These are phyloP conservation scores for Triplophysa dalaica DNA, from an alignment of 2,113 vertebrate species.

Conservation along the genomic window DNA sequence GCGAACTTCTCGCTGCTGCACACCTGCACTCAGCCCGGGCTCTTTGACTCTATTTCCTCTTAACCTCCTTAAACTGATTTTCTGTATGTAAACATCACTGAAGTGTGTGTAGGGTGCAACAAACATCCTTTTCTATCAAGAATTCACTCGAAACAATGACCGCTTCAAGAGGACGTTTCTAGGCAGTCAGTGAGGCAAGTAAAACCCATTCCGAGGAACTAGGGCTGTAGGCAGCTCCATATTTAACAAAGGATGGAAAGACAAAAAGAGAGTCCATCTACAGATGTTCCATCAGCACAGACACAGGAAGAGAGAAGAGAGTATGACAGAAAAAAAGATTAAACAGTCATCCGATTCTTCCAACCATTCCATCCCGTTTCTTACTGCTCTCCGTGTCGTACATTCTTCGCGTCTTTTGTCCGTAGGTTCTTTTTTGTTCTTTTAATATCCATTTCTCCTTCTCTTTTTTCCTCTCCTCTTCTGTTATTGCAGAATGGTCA, in stretches of 20 bases:
- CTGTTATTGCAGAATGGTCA: constrained; percentile 77
- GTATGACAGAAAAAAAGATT: constrained; percentile 65
- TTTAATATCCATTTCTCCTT: constrained; percentile 27
- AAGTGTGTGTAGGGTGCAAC: constrained; percentile 4
- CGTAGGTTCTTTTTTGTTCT: constrained; percentile 13
- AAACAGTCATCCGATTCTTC: constrained; percentile 58
- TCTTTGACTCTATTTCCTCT: constrained; percentile 4
- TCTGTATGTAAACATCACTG: constrained; percentile 44
- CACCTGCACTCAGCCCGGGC: constrained; percentile 10
- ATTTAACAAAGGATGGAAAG: constrained; percentile 54
- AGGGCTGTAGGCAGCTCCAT: constrained; percentile 44
- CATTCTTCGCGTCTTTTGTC: constrained; percentile 68
- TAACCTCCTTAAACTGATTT: constrained; percentile 23
- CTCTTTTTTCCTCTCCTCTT: constrained; percentile 50
- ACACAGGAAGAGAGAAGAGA: constrained; percentile 52
- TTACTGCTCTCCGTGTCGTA: constrained; percentile 59
- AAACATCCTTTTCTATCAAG: constrained; percentile 17
- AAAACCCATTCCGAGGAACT: constrained; percentile 22
- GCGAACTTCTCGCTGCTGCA: background rate
- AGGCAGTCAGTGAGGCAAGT: background rate
- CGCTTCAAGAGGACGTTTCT: background rate
- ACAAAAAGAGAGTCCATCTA: constrained; percentile 42
- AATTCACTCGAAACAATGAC: background rate
- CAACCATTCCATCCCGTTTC: constrained; percentile 37
- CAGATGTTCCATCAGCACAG: constrained; percentile 52